Conservation (phyloP, 2,888 invertebrate genomes). For the Helleia helle region DNA sequence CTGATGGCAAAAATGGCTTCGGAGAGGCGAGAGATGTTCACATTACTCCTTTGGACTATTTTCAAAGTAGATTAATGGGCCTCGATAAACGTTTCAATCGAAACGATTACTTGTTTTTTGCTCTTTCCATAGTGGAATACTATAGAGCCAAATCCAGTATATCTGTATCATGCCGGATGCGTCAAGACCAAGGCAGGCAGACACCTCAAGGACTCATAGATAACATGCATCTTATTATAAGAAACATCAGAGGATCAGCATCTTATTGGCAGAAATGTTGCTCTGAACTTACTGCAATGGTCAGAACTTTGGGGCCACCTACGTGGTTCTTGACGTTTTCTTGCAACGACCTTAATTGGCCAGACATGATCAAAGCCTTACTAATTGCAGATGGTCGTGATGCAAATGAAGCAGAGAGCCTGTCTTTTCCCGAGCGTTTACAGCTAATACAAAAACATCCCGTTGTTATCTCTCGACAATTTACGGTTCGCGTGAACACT, state of each 20-base stretch:
- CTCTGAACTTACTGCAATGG: constrained; percentile 30
- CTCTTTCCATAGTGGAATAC: background rate
- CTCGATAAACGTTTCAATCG: background rate
- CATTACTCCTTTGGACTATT: background rate
- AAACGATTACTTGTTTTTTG: background rate
- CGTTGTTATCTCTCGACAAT: too few relatives aligned
- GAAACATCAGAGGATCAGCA: background rate
- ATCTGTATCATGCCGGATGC: background rate
- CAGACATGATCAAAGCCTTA: constrained; percentile 32
- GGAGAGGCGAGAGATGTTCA: background rate
- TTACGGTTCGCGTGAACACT: too few relatives aligned
- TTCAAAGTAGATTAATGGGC: background rate
- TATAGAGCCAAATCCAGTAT: background rate
- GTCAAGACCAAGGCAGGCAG: background rate
- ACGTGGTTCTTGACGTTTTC: constrained; percentile 30
- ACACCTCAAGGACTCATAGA: background rate
- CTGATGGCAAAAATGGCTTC: constrained; percentile 8
- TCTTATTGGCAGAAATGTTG: constrained; percentile 14
- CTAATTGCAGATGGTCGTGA: too few relatives aligned
- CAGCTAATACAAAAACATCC: too few relatives aligned
- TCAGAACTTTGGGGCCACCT: constrained; percentile 31
- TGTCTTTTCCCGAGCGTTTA: too few relatives aligned
- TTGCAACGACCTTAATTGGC: constrained; percentile 29
- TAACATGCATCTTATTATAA: background rate
- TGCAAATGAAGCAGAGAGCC: too few relatives aligned